Percentiles rank a stretch among this genome's conserved stretches.
These are phyloP conservation scores for Chroicocephalus ridibundus DNA, from an alignment of 2,113 vertebrate genomes.

Conservation along the genomic window DNA sequence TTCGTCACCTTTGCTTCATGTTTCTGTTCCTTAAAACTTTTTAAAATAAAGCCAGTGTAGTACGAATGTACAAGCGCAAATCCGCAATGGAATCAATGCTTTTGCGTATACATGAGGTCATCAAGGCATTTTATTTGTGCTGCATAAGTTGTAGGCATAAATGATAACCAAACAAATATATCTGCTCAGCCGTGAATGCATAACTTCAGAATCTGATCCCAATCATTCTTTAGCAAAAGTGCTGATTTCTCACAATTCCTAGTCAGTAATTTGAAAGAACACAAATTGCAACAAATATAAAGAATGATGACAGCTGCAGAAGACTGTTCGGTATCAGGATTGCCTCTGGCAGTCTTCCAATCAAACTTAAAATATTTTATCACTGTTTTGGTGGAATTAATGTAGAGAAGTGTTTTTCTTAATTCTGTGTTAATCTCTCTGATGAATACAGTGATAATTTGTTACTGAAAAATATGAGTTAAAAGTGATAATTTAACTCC, in stretches of 20 bases:
- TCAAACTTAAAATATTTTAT: slow-evolving; percentile 36
- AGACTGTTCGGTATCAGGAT: neutral
- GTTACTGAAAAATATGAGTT: slow-evolving; percentile 41
- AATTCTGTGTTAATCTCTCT: slow-evolving; percentile 37
- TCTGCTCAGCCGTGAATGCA: neutral
- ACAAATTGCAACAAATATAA: neutral
- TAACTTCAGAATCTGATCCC: neutral
- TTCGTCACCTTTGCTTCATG: neutral
- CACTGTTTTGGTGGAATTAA: slow-evolving; percentile 19
- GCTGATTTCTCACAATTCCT: neutral
- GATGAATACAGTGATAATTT: slow-evolving; percentile 48
- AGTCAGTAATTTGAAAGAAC: neutral
- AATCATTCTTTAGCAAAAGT: neutral
- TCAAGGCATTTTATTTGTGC: neutral
- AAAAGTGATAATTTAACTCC: slow-evolving; percentile 54
- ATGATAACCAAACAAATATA: neutral
- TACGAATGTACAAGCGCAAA: neutral
- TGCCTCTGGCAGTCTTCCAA: slow-evolving; percentile 1
- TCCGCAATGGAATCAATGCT: neutral
- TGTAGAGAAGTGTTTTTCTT: slow-evolving; percentile 13
- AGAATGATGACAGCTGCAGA: neutral
- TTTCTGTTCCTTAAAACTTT: neutral
- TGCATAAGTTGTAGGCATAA: neutral
- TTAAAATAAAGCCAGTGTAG: neutral
- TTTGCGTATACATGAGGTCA: neutral